Percentiles rank a stretch among this genome's conserved stretches.
phyloP scores from a whole-genome alignment of 2,888 invertebrate genomes.

The Himalopsyche tibetana region DNA sequence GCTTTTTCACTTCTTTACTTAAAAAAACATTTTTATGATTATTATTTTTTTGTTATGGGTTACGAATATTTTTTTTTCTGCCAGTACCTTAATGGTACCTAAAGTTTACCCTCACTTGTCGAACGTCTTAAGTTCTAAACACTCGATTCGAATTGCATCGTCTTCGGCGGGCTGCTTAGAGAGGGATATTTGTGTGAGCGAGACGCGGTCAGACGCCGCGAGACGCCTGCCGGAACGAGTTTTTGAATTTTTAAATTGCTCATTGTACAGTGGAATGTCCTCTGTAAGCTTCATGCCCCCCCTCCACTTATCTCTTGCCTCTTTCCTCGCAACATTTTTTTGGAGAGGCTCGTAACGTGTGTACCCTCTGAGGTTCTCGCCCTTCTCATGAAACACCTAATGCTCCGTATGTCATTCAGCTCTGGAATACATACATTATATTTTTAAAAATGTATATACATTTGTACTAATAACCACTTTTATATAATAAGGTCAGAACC shows the following conservation, averaged over 20 bases:
- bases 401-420: neutral
- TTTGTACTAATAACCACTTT: too few species aligned
- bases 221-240: conserved; percentile 72
- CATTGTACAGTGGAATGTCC: conserved; percentile 78
- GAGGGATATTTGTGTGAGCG: conserved; percentile 66
- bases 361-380: conserved; percentile 19
- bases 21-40: too few species aligned
- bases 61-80: too few species aligned
- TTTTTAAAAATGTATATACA: too few species aligned
- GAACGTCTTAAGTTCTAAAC: neutral
- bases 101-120: neutral
- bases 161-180: conserved; percentile 67
- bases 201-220: conserved; percentile 66
- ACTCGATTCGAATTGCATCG: neutral
- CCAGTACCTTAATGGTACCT: too few species aligned
- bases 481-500: too few species aligned
- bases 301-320: neutral
- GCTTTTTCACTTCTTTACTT: too few species aligned
- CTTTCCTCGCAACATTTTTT: conserved; percentile 31
- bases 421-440: neutral
- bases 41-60: too few species aligned
- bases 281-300: conserved; percentile 58
- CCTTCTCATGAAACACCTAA: conserved; percentile 17
- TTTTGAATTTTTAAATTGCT: conserved; percentile 80
- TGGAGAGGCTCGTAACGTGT: conserved; percentile 7